phyloP scores from a whole-genome alignment of 2,888 invertebrate genomes.

The Geophilus truncorum region DNA sequence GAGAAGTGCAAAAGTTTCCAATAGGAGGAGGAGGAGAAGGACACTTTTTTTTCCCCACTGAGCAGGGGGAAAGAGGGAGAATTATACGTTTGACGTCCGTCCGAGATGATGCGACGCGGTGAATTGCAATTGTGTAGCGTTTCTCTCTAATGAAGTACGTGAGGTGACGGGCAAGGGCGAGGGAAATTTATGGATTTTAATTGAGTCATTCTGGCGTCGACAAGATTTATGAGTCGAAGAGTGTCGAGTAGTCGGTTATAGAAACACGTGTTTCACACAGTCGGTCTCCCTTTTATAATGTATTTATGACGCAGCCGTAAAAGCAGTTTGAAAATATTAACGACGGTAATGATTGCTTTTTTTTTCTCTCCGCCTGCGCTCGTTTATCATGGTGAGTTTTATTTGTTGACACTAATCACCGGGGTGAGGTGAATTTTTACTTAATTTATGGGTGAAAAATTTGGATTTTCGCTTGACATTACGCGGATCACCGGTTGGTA shows the following conservation, averaged over 20 bases:
- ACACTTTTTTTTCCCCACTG: not conserved
- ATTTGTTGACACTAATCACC: not conserved
- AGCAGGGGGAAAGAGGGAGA: not conserved
- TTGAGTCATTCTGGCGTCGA: not conserved
- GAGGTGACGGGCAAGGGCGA: not conserved
- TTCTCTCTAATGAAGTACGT: not conserved
- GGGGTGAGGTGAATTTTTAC: not conserved
- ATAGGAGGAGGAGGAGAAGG: not conserved
- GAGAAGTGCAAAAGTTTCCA: not conserved
- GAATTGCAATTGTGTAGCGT: not conserved
- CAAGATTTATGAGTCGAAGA: not conserved
- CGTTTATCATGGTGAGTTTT: not conserved
- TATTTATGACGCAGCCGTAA: not conserved
- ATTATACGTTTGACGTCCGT: not conserved
- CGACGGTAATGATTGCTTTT: not conserved
- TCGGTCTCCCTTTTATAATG: not conserved
- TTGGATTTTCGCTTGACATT: not conserved
- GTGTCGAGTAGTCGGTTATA: not conserved
- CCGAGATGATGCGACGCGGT: not conserved
- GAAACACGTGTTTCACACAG: not conserved
- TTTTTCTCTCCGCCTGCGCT: not conserved
- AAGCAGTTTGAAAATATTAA: not conserved
- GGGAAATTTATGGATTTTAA: not conserved
- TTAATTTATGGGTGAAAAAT: not conserved
- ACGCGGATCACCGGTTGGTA: not conserved